These are phyloP conservation scores for Bambusicola thoracicus DNA, from an alignment of 2,113 vertebrate species.

Conservation along the genomic window DNA sequence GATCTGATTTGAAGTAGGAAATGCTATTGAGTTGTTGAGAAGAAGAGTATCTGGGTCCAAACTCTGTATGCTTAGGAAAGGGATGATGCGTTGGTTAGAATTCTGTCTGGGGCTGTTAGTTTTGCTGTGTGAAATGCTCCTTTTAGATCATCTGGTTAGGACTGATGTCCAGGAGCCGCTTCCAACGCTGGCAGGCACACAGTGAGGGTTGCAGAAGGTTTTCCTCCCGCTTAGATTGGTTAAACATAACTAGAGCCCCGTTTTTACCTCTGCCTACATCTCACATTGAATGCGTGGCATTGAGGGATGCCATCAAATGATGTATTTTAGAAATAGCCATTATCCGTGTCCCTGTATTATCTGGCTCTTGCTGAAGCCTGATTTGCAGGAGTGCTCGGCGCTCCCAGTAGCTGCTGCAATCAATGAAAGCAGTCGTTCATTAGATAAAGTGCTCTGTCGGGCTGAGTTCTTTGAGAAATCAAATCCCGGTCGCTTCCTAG, in stretches of 20 bases:
- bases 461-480: not conserved
- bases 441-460: not conserved
- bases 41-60: not conserved
- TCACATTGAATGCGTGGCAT: accelerated
- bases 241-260: not conserved
- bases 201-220: not conserved
- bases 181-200: accelerated
- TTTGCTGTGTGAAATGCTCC: not conserved
- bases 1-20: not conserved
- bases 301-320: not conserved
- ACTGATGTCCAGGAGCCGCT: not conserved
- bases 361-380: not conserved
- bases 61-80: not conserved
- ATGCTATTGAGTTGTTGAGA: not conserved
- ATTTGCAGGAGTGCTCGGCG: not conserved
- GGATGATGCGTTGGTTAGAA: not conserved
- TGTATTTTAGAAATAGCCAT: not conserved
- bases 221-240: not conserved
- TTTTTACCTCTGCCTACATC: not conserved
- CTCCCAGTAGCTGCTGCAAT: not conserved
- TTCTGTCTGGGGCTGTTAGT: not conserved
- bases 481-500: not conserved
- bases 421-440: not conserved
- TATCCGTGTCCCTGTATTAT: not conserved
- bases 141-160: not conserved